Evolutionary conservation across 2,888 invertebrate species (phyloP), one percentile per base, ranked within the genome.

Genomic region (Anthoptus insignis): DNA sequence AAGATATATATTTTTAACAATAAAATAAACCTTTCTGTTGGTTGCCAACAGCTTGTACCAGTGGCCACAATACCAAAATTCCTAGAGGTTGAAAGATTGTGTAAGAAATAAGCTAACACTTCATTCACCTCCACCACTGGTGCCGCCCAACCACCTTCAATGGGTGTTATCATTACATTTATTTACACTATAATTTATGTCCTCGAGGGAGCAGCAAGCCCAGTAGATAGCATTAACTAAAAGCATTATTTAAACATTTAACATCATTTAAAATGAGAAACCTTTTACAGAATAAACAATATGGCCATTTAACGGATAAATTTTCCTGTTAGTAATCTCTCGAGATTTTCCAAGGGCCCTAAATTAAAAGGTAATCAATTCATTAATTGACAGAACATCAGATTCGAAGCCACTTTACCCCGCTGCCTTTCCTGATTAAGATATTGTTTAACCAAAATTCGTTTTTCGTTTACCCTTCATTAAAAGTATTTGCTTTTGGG

Each of bases 371-470:
- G 73, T 72, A 77, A 77, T 76, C 75, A 76, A 77, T 76, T 73
- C 68, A 61, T 73, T 77, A 76, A 78, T 78, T 76, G 76, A 73
- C 70, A 73, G 73, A 76, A 75, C 74, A 76, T 74, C 73, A 70
- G 72, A 75, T 77, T 73, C 70, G 72, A 71, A 64, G 70, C 74
- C 70, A 68, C 73, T 71, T 64, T n/a, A 52, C 42, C 42, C 42
- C 29, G 14, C 64, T 58, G 65, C 66, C 69, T 68, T 65, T 70
- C 59, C 59, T 58, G 66, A 54, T 69, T 64, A 65, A 67, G 37
- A 63, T 39, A 63, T 63, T 53, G 63, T 50, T 21, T 16, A 57
- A 63, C 63, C 27, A 56, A 57, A 45, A 45, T 45, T 45, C 9
- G 42, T 7, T 37, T 63, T 63, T 49, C 49, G 56, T 72, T 67